Evolutionary conservation across 1,140 invertebrate species (phyloP), one percentile per base, ranked within the genome.

Genomic region (Lutraria rhynchaena): DNA sequence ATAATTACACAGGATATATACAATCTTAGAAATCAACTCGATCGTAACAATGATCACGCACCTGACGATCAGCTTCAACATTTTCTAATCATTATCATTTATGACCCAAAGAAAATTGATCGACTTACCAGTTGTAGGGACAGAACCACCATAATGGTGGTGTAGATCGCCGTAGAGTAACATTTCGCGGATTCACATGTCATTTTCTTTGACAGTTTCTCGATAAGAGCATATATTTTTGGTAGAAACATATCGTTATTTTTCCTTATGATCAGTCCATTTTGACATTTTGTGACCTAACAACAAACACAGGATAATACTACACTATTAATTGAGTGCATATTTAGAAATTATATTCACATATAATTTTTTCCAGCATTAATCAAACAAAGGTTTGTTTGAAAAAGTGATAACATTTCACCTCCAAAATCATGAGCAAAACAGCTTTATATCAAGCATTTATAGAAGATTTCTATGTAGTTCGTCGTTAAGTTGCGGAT

Each of bases 121-220:
- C 19, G 37, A 78, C 86, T 87, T 83, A 87, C 86, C 83, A 87
- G 81, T 60, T 87, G 86, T 55, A 87, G 49, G 1, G 67, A 74
- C 41, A 87, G 80, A 49, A 87, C 70, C 60, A 87, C 82, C 60
- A 87, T 81, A 60, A 87, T 81, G 27, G 83, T 83, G 24, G 86
- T 87, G 58, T 87, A 70, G 7, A 86, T 57, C 9, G 86, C 84
- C 9, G 83, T 81, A 29, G 82, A 86, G 35, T 83, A 77, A 82
- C 84, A 86, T 70, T 87, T 87, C 63, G 63, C 60, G 22, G 75
- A 77, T 55, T 77, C 60, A 55, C 75, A 63, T 46, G 75, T 63
- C 75, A 77, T 77, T 63, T 77, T 77, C 41, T 53, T 65, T 17
- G 75, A 77, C 31, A 77, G 29, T 63, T 77, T 77, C 31, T 60